phyloP scores from a whole-genome alignment of 2,888 invertebrate genomes.

The Lutraria lutraria region DNA sequence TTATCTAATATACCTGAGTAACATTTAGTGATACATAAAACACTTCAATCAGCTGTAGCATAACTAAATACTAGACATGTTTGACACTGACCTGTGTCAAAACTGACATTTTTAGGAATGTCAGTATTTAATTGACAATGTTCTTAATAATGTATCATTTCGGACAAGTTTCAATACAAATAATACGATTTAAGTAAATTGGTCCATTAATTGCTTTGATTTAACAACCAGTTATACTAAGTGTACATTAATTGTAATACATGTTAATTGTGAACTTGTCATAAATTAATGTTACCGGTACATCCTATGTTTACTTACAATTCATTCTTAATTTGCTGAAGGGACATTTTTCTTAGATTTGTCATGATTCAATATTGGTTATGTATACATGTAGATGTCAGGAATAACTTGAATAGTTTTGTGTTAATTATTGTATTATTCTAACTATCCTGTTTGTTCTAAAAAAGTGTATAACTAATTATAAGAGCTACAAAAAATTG shows the following conservation, averaged over 20 bases:
- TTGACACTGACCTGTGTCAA: too few relatives aligned
- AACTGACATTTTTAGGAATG: not conserved
- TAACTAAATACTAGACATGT: too few relatives aligned
- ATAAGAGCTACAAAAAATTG: too few relatives aligned
- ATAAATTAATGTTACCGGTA: not conserved
- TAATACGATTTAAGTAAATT: not conserved
- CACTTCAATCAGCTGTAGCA: too few relatives aligned
- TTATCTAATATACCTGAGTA: too few relatives aligned
- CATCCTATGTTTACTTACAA: not conserved
- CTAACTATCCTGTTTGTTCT: too few relatives aligned
- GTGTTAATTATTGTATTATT: too few relatives aligned
- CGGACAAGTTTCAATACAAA: not conserved
- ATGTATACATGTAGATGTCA: not conserved
- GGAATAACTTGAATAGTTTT: too few relatives aligned
- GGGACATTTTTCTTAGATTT: constrained; percentile 10
- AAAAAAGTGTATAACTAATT: too few relatives aligned
- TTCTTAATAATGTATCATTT: not conserved
- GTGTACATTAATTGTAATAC: not conserved
- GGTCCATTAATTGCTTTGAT: not conserved
- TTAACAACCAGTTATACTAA: not conserved
- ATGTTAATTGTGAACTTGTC: not conserved
- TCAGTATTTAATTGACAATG: not conserved
- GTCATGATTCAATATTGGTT: not conserved
- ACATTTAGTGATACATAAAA: too few relatives aligned
- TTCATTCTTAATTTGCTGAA: not conserved